Percentiles rank a stretch among this genome's conserved stretches.
Conservation (phyloP, 2,113 vertebrate genomes). For the Loxodonta africana region DNA sequence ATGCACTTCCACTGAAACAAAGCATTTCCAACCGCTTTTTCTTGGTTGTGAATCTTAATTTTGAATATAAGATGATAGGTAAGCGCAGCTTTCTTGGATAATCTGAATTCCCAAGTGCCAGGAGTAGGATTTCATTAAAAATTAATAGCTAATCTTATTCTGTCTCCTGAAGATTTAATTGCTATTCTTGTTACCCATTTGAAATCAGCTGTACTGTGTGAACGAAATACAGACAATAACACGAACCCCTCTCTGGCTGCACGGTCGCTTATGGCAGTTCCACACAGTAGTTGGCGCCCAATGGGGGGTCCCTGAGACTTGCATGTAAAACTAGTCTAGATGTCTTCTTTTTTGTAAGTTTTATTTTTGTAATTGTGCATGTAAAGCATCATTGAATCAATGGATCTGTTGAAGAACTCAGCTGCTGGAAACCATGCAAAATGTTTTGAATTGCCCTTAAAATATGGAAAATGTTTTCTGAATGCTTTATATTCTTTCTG, state of each 20-base stretch:
- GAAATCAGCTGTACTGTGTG: slow-evolving; percentile 92
- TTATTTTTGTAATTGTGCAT: slow-evolving; percentile 99
- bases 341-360: slow-evolving; percentile 97
- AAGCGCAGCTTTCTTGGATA: slow-evolving; percentile 89
- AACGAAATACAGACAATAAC: slow-evolving; percentile 92
- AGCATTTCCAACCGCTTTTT: slow-evolving; percentile 84
- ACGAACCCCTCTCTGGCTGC: slow-evolving; percentile 92
- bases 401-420: slow-evolving; percentile 99
- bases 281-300: slow-evolving; percentile 93
- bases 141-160: slow-evolving; percentile 87
- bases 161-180: slow-evolving; percentile 90
- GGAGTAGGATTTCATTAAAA: slow-evolving; percentile 88
- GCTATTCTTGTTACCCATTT: slow-evolving; percentile 90
- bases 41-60: slow-evolving; percentile 87
- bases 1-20: slow-evolving; percentile 77
- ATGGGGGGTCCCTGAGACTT: slow-evolving; percentile 97
- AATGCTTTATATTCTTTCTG: slow-evolving; percentile 99
- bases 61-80: slow-evolving; percentile 85
- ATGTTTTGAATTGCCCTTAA: slow-evolving; percentile 99
- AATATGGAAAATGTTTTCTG: slow-evolving; percentile 99
- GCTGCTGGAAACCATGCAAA: slow-evolving; percentile 99
- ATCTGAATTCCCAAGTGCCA: slow-evolving; percentile 89
- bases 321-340: slow-evolving; percentile 99
- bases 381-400: slow-evolving; percentile 99
- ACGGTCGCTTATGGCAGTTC: slow-evolving; percentile 92